phyloP scores from a whole-genome alignment of 2,113 vertebrate species.

The Chaetodon auriga region DNA sequence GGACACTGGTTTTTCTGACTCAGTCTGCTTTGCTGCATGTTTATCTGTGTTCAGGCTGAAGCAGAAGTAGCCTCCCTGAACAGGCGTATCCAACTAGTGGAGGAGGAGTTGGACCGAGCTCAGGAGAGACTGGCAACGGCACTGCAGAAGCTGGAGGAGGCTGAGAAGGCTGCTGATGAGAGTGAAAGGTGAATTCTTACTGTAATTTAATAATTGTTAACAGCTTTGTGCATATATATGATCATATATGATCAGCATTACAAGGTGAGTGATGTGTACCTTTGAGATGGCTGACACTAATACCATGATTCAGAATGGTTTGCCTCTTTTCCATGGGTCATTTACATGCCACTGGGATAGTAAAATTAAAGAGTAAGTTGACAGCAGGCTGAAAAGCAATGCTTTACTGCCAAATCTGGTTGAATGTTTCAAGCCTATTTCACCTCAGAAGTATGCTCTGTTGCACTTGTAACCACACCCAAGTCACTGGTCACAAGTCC shows the following conservation, averaged over 20 bases:
- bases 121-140: slow-evolving; percentile 80
- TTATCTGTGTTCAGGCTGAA: slow-evolving; percentile 66
- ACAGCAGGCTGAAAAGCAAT: no score
- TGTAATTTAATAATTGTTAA: not conserved
- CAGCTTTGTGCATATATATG: not conserved
- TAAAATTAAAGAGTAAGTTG: not conserved
- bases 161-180: slow-evolving; percentile 79
- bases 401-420: not conserved
- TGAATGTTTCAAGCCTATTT: no score
- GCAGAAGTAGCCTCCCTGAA: slow-evolving; percentile 79
- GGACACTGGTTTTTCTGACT: not conserved
- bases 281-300: not conserved
- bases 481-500: no score
- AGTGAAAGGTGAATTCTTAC: slow-evolving; percentile 71
- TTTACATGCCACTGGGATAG: not conserved
- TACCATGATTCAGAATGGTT: not conserved
- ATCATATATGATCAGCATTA: not conserved
- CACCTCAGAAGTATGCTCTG: no score
- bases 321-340: not conserved
- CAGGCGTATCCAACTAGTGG: slow-evolving; percentile 80
- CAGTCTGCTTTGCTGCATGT: not conserved
- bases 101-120: slow-evolving; percentile 79
- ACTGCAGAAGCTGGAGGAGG: slow-evolving; percentile 80
- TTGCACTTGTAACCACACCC: no score
- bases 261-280: no score